Conservation (phyloP, 2,888 invertebrate genomes). For the Capitulum mitella region DNA sequence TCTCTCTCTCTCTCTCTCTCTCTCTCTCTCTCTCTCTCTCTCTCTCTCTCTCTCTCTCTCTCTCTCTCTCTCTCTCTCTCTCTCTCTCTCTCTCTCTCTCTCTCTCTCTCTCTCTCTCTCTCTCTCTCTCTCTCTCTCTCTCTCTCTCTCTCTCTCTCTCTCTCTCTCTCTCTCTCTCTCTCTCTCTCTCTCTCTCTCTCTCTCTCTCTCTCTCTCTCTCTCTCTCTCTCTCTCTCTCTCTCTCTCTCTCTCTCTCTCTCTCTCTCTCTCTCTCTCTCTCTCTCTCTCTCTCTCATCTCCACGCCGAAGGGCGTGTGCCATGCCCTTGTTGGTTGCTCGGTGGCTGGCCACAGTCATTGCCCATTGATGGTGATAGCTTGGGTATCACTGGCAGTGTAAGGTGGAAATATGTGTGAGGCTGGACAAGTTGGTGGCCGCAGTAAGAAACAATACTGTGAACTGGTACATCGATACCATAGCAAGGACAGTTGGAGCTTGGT, state of each 20-base stretch:
- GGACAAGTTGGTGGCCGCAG: too few relatives aligned
- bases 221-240: neutral
- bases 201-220: slow-evolving; percentile 8
- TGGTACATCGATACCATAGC: too few relatives aligned
- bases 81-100: neutral
- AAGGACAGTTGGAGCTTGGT: too few relatives aligned
- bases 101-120: neutral
- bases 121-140: slow-evolving; percentile 27
- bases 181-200: neutral
- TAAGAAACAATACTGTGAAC: too few relatives aligned
- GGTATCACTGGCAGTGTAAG: too few relatives aligned
- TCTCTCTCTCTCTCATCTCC: too few relatives aligned
- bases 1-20: slow-evolving; percentile 8
- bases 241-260: neutral
- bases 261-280: neutral
- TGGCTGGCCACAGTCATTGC: too few relatives aligned
- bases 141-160: slow-evolving; percentile 27
- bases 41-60: neutral
- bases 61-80: too few relatives aligned
- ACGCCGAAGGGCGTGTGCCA: too few relatives aligned
- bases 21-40: neutral
- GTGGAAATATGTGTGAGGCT: too few relatives aligned
- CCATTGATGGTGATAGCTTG: too few relatives aligned
- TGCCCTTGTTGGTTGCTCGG: too few relatives aligned
- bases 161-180: slow-evolving; percentile 16